These are phyloP conservation scores for Rhynchophorus ferrugineus DNA, from an alignment of 1,140 invertebrate genomes.

Conservation along the genomic window DNA sequence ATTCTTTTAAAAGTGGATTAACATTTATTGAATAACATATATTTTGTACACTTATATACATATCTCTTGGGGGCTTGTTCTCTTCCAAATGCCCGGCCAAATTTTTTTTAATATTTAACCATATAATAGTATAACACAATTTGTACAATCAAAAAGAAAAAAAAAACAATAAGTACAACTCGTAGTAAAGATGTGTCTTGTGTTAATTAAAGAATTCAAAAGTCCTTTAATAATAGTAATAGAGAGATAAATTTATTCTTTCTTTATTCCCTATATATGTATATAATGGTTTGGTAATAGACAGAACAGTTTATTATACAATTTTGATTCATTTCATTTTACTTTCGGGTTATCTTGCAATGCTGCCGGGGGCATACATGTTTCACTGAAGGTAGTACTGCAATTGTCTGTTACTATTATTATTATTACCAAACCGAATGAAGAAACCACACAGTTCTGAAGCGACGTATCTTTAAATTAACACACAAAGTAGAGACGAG, in stretches of 20 bases:
- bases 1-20: slow-evolving; percentile 27
- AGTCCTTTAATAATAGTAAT: slow-evolving; percentile 28
- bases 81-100: slow-evolving; percentile 33
- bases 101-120: slow-evolving; percentile 30
- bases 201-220: slow-evolving; percentile 26
- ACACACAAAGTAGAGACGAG: slow-evolving; percentile 30
- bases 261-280: neutral
- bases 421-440: neutral
- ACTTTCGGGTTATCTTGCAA: too few species aligned
- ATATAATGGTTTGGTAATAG: neutral
- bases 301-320: too few species aligned
- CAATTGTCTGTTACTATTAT: too few species aligned
- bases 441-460: neutral
- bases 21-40: slow-evolving; percentile 31
- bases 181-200: slow-evolving; percentile 37
- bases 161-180: slow-evolving; percentile 40
- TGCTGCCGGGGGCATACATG: neutral
- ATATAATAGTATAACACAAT: slow-evolving; percentile 39
- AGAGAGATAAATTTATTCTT: slow-evolving; percentile 34
- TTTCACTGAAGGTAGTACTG: neutral
- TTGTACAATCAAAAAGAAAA: slow-evolving; percentile 39
- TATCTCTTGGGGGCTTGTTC: slow-evolving; percentile 11
- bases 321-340: too few species aligned
- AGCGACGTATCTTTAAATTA: slow-evolving; percentile 25
- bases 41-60: slow-evolving; percentile 38